Base-by-base conservation (phyloP, 2,797 vertebrate genomes). In the Notamacropus eugenii region DNA sequence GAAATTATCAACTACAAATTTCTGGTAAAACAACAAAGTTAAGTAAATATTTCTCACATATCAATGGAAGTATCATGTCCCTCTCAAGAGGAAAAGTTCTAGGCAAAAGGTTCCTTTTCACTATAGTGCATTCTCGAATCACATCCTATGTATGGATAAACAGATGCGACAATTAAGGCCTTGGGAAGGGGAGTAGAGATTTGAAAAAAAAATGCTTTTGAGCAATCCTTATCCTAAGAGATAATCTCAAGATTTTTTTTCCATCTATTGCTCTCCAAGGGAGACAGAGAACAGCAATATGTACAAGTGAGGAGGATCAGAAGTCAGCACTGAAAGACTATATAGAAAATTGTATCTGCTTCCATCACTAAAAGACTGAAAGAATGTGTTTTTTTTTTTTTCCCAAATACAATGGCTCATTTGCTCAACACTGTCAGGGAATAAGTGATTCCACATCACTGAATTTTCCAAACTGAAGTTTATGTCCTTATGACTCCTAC, bases 401-500 rank as follows among this genome's bases (percentile, higher is more conserved):
- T 91, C 1, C 54, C 90, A 95, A 95, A 58, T 55, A 52, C 16
- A n/a, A 95, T 34, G 12, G 0, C 40, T 92, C 90, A 92, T 91
- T 95, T 95, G 46, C 40, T 50, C 91, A 93, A 92, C 92, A 0
- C 93, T 93, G 54, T 1, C 62, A 54, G 57, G 1, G 90, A 90
- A 90, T 94, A 6, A 91, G 46, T 46, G 28, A 22, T 40, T 93
- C 94, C 91, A 91, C 14, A 55, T 91, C 90, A 11, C 12, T 54
- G 0, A 90, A 57, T 90, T 91, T 95, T 93, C 87, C 13, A 31
- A 5, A 90, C n/a, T 94, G 22, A 93, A 94, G 90, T 93, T 24
- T 10, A 92, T 40, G 87, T 6, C 1, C n/a, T 95, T 62, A 93
- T 87, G 91, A 55, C 8, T 90, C 9, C 27, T 27, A 62, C 56